A percentile compares a stretch with the other conserved stretches of the same genome.
phyloP scores from a whole-genome alignment of 1,140 invertebrate species.

The Lithobius niger region DNA sequence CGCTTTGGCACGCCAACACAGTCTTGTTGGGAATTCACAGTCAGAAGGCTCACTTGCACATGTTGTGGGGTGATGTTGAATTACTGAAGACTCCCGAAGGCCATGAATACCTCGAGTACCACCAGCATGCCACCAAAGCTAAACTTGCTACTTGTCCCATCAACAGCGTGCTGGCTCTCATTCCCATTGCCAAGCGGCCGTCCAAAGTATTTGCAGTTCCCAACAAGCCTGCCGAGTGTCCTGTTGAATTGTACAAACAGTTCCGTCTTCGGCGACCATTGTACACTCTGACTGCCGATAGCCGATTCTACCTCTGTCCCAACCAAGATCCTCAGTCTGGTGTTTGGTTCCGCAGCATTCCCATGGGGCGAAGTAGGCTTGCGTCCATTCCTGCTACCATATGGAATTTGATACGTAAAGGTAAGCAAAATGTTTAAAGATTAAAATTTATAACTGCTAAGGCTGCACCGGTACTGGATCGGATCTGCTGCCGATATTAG shows the following conservation, averaged over 20 bases:
- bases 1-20: slow-evolving; percentile 1
- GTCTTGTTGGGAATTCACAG: slow-evolving; percentile 1
- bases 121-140: neutral
- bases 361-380: neutral
- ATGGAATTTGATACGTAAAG: slow-evolving; percentile 2
- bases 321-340: neutral
- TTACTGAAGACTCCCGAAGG: neutral
- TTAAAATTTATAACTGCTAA: too few species aligned
- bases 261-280: neutral
- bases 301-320: slow-evolving; percentile 1
- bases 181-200: neutral
- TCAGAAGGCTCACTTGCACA: slow-evolving; percentile 1
- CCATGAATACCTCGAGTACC: neutral
- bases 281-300: neutral
- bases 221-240: neutral
- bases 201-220: neutral
- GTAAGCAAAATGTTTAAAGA: too few species aligned
- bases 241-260: neutral
- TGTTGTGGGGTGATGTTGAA: slow-evolving; percentile 8
- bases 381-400: slow-evolving; percentile 5
- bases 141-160: neutral
- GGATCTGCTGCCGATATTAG: too few species aligned
- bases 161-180: neutral
- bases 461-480: too few species aligned
- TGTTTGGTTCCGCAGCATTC: slow-evolving; percentile 1